A percentile compares a stretch with the other conserved stretches of the same genome.
Evolutionary conservation across 2,113 vertebrate genomes (phyloP).

Genomic region (Oreochromis aureus): DNA sequence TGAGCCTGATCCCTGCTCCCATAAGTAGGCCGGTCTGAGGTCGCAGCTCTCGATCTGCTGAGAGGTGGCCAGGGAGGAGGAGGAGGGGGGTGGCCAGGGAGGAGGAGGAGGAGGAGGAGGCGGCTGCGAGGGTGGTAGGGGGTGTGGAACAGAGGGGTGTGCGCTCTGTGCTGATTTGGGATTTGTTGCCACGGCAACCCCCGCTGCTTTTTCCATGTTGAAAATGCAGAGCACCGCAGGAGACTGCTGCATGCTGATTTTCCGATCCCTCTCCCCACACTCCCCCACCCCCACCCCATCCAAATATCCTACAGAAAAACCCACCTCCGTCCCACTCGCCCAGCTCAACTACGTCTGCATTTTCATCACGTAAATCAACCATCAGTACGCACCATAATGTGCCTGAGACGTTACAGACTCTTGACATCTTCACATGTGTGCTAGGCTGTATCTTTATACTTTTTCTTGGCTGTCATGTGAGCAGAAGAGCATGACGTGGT

Average conservation of each 20-base stretch:
- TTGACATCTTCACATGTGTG: background rate
- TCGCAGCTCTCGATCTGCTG: constrained; percentile 33
- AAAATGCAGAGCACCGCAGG: constrained; percentile 41
- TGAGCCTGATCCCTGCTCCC: constrained; percentile 25
- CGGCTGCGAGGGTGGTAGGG: background rate
- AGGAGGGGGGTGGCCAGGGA: background rate
- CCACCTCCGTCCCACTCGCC: background rate
- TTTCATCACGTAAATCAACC: background rate
- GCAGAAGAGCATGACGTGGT: background rate
- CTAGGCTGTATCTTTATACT: background rate
- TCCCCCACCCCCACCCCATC: background rate
- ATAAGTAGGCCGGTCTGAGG: constrained; percentile 40
- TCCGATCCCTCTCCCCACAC: background rate
- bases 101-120: background rate
- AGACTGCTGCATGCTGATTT: constrained; percentile 39
- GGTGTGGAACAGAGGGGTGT: background rate
- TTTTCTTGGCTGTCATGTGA: background rate
- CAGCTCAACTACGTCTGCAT: background rate
- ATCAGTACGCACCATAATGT: background rate
- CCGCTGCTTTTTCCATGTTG: constrained; percentile 31
- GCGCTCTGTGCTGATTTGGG: constrained; percentile 2
- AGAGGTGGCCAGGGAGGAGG: background rate
- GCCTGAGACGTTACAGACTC: background rate
- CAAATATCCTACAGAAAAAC: background rate
- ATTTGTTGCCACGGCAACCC: constrained; percentile 56